phyloP scores from a whole-genome alignment of 2,888 invertebrate genomes.

The Arrhopalites spinosus region DNA sequence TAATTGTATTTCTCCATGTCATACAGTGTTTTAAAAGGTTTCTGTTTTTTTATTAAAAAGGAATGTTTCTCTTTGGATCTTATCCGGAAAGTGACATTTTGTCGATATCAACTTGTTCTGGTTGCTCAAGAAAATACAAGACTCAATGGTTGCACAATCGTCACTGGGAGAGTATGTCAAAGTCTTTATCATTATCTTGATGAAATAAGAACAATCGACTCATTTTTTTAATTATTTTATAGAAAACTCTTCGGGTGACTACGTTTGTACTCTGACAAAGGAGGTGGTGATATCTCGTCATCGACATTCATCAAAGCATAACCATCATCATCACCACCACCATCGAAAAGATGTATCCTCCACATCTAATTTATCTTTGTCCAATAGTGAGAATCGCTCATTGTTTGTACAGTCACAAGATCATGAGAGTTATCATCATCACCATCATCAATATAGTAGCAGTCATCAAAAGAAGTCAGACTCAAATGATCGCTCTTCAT shows the following conservation, averaged over 20 bases:
- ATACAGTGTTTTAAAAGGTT: not conserved
- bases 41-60: conserved; percentile 39
- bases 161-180: conserved; percentile 50
- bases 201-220: no score
- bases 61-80: conserved; percentile 46
- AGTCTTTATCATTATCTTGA: no score
- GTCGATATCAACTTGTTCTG: conserved; percentile 50
- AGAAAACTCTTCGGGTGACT: conserved; percentile 27
- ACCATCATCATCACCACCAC: conserved; percentile 20
- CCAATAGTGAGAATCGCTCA: not conserved
- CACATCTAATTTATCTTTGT: no score
- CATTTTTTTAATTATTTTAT: not conserved
- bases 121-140: conserved; percentile 48
- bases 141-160: conserved; percentile 46
- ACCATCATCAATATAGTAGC: not conserved
- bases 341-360: not conserved
- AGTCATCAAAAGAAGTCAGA: conserved; percentile 32
- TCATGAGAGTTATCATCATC: not conserved
- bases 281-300: conserved; percentile 26
- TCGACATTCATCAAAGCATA: not conserved
- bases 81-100: conserved; percentile 49
- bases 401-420: no score
- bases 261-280: conserved; percentile 25
- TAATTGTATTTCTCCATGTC: not conserved
- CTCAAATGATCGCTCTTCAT: no score